Base-by-base conservation (phyloP, 2,888 invertebrate genomes). In the Hetaerina titia region DNA sequence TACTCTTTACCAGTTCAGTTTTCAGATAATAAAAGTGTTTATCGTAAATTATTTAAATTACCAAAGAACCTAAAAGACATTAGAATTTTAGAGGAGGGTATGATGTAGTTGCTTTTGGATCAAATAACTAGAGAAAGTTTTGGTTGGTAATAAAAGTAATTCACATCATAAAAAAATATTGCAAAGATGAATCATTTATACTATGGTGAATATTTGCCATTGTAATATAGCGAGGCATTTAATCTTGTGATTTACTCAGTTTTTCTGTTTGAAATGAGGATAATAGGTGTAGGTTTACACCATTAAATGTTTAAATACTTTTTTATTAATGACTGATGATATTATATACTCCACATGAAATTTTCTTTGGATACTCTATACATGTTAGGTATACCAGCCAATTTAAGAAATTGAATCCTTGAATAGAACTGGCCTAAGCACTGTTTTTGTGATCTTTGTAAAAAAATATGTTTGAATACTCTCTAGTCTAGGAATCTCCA, bases 401-500 rank as follows among this genome's bases (percentile, higher is more conserved):
- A 81, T 81, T 81, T 13, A 19, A 81, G 81, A 81, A 15, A 15
- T 81, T 81, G 81, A 31, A 81, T 11, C 31, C 25, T 25, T 81
- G 11, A 31, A 81, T 81, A 81, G 81, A 81, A 31, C 31, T 81
- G 81, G 81, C 81, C 81, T 81, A 81, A 81, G 31, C n/a, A 81
- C 81, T 31, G 31, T 81, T 31, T 2, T 81, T 81, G 81, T 81
- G 81, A 81, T 81, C 81, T 81, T 31, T 58, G n/a, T n/a, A 57
- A 22, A 57, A n/a, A 17, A 57, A 57, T 89, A 57, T 89, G 58
- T 57, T 89, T 45, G 45, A 89, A 92, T 92, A 69, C 56, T n/a
- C 13, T 69, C 92, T 69, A 92, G 69, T 92, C 92, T 92, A 92
- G 92, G 56, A 69, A 56, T 74, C 31, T 56, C 74, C 64, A 57